These are phyloP conservation scores for Parazoanthus swiftii DNA, from an alignment of 92 coral and sea anemone species.

Conservation along the genomic window DNA sequence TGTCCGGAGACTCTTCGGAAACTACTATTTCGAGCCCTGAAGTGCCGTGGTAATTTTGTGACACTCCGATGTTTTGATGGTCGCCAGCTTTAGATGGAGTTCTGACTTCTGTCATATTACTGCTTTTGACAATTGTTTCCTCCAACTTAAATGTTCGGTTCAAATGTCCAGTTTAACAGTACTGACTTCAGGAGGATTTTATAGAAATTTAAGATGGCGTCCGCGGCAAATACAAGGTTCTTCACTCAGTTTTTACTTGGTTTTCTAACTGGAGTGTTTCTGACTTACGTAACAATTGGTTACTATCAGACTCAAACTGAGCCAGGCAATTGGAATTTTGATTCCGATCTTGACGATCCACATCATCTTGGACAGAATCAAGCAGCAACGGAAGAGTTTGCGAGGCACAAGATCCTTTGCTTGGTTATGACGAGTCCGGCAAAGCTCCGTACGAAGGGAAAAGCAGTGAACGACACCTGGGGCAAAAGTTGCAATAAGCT, in stretches of 20 bases:
- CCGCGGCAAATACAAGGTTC: not conserved
- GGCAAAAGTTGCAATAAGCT: constrained; percentile 52
- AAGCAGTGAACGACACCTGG: constrained; percentile 67
- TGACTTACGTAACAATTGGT: not conserved
- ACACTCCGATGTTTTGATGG: not conserved
- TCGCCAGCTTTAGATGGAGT: not conserved
- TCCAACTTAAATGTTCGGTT: too few relatives aligned
- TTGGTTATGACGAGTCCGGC: constrained; percentile 89
- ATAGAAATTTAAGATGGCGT: constrained; percentile 3
- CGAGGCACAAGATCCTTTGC: constrained; percentile 64
- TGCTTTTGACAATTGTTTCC: not conserved
- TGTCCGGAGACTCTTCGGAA: too few relatives aligned
- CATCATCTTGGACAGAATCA: constrained; percentile 46
- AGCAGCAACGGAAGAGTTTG: constrained; percentile 42
- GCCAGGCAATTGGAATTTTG: constrained; percentile 46
- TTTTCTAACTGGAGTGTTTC: constrained; percentile 15
- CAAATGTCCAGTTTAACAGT: not conserved
- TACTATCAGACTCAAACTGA: not conserved
- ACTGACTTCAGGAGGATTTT: not conserved
- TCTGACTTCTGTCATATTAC: not conserved
- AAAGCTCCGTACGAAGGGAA: constrained; percentile 65
- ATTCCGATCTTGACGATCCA: constrained; percentile 68
- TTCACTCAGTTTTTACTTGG: constrained; percentile 1
- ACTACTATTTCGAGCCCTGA: not conserved
- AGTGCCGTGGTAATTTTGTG: constrained; percentile 1